These are phyloP conservation scores for Ectemnius cavifrons DNA, from an alignment of 2,888 invertebrate species.

Conservation along the genomic window DNA sequence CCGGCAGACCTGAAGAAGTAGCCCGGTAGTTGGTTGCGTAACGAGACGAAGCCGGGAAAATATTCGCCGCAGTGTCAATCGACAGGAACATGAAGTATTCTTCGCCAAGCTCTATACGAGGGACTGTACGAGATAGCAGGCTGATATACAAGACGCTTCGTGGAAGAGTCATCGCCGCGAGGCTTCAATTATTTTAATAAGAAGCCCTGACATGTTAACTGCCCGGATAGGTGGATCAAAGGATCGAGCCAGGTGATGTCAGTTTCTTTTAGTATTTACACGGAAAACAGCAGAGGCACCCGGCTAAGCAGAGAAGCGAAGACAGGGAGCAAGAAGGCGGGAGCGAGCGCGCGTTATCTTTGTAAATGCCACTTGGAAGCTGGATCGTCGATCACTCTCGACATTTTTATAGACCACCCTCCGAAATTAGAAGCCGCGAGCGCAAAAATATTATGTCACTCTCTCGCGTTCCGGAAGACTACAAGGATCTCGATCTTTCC, in stretches of 20 bases:
- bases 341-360: constrained; percentile 51
- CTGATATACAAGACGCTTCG: constrained; percentile 32
- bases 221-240: constrained; percentile 71
- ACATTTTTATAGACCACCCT: constrained; percentile 70
- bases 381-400: constrained; percentile 61
- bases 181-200: constrained; percentile 72
- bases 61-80: not conserved
- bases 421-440: constrained; percentile 68
- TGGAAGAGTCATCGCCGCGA: constrained; percentile 28
- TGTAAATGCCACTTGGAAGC: constrained; percentile 48
- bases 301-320: not conserved
- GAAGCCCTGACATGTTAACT: constrained; percentile 71
- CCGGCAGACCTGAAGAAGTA: not conserved
- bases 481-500: no score
- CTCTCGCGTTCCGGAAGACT: constrained; percentile 1
- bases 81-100: constrained; percentile 23
- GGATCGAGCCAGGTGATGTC: constrained; percentile 65
- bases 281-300: constrained; percentile 57
- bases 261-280: constrained; percentile 69
- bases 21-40: not conserved
- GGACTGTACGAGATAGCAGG: constrained; percentile 18
- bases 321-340: constrained; percentile 9
- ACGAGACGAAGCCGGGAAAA: not conserved
- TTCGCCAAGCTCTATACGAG: constrained; percentile 40
- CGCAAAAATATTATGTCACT: constrained; percentile 36